These are phyloP conservation scores for Metopia argyrocephala DNA, from an alignment of 2,888 invertebrate genomes.

Conservation along the genomic window DNA sequence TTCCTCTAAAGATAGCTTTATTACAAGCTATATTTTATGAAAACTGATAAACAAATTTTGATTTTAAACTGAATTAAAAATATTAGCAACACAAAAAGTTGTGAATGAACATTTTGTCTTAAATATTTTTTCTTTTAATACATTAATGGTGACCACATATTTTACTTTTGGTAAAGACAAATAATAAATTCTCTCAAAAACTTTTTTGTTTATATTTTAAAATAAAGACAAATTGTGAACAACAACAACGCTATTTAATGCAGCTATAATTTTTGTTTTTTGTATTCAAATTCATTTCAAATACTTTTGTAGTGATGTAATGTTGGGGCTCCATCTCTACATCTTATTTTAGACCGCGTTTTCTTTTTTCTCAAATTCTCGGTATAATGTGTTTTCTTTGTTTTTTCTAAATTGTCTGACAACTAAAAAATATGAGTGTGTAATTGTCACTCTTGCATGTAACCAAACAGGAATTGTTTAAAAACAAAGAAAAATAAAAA, in stretches of 20 bases:
- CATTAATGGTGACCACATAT: conserved; percentile 56
- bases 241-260: not conserved
- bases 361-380: not conserved
- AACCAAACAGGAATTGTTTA: conserved; percentile 18
- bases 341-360: not conserved
- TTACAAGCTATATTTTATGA: too few species aligned
- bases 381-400: not conserved
- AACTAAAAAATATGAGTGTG: conserved; percentile 39
- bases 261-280: not conserved
- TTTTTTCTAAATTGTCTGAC: conserved; percentile 19
- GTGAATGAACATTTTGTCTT: conserved; percentile 22
- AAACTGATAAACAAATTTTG: too few species aligned
- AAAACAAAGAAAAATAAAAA: conserved; percentile 1
- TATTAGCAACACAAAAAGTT: too few species aligned
- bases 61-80: too few species aligned
- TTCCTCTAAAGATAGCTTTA: too few species aligned
- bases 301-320: conserved; percentile 46
- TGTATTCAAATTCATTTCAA: conserved; percentile 56
- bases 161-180: not conserved
- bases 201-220: conserved; percentile 16
- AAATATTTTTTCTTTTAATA: conserved; percentile 31
- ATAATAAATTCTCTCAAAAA: conserved; percentile 42
- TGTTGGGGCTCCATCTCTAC: not conserved
- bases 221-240: too few species aligned
- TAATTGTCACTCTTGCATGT: conserved; percentile 37